These are phyloP conservation scores for Channa maculata DNA, from an alignment of 2,113 vertebrate species.

Conservation along the genomic window DNA sequence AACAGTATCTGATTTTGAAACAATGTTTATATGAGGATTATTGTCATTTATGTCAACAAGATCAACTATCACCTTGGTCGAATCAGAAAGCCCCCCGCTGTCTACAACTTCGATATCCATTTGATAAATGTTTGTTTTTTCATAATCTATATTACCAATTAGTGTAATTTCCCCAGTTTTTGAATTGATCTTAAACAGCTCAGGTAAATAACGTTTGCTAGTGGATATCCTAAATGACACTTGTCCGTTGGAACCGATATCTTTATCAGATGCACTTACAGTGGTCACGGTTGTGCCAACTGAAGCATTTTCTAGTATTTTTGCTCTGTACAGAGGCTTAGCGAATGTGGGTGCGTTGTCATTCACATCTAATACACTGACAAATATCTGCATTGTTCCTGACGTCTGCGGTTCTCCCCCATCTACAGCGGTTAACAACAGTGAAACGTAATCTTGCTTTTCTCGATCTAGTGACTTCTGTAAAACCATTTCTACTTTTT, in stretches of 20 bases:
- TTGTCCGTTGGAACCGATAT: no score
- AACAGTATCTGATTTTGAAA: no score
- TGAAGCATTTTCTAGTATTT: constrained; percentile 67
- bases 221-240: constrained; percentile 76
- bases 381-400: constrained; percentile 32
- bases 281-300: constrained; percentile 38
- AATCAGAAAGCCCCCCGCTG: no score
- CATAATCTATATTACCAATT: not conserved
- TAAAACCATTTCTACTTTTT: constrained; percentile 63
- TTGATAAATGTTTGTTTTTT: no score
- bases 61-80: no score
- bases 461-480: constrained; percentile 68
- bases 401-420: constrained; percentile 53
- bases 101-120: no score
- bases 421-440: constrained; percentile 68
- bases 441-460: constrained; percentile 19
- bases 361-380: constrained; percentile 50
- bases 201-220: constrained; percentile 31
- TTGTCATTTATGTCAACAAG: no score
- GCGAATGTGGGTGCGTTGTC: constrained; percentile 78
- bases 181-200: constrained; percentile 14
- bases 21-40: no score
- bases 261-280: no score
- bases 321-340: constrained; percentile 62
- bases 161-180: constrained; percentile 70